These are phyloP conservation scores for Phrynocephalus vlangalii DNA, from an alignment of 2,797 vertebrate species.

Conservation along the genomic window DNA sequence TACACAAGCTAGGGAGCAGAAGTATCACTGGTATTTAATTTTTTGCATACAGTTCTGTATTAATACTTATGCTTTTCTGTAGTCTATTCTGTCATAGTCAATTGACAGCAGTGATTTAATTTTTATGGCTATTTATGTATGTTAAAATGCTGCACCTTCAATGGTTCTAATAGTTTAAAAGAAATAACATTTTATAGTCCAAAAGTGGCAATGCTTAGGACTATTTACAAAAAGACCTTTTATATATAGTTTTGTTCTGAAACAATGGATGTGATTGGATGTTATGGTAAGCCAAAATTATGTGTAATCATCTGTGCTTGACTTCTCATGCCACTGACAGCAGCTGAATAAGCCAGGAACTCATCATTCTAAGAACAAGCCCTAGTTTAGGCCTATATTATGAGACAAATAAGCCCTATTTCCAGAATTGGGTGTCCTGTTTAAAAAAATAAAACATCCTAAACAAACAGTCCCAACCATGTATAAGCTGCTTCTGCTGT, in stretches of 20 bases:
- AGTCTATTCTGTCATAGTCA: slow-evolving; percentile 9
- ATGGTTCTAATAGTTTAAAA: slow-evolving; percentile 1
- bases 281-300: not conserved
- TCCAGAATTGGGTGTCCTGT: too few species aligned
- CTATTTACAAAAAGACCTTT: not conserved
- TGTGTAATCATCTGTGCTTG: too few species aligned
- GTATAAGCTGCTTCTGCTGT: not conserved
- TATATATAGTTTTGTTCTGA: not conserved
- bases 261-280: not conserved
- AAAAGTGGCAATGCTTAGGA: not conserved
- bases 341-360: not conserved
- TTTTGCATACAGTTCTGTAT: slow-evolving; percentile 15
- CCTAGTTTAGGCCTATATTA: too few species aligned
- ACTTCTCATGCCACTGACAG: not conserved
- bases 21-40: slow-evolving; percentile 40
- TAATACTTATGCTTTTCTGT: slow-evolving; percentile 29
- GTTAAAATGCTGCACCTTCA: not conserved
- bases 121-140: not conserved
- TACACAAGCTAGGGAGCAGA: slow-evolving; percentile 50
- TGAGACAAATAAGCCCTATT: too few species aligned
- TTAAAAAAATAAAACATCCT: too few species aligned
- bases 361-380: not conserved
- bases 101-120: slow-evolving; percentile 1
- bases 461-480: too few species aligned
- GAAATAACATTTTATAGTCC: not conserved